Base-by-base conservation (phyloP, 2,888 invertebrate species). In the Chelonus formosanus region DNA sequence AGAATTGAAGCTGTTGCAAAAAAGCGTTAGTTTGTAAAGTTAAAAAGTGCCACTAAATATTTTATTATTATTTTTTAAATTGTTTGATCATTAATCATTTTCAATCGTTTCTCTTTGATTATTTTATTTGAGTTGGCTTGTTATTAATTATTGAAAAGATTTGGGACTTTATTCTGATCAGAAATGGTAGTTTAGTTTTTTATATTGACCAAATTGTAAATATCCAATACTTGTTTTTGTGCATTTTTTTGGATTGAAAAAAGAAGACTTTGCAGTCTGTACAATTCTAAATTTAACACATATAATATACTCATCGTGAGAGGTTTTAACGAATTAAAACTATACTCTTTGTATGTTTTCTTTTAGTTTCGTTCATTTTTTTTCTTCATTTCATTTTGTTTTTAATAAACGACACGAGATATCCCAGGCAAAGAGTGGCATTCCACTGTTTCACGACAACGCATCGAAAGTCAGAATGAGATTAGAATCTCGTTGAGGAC, bases 1-100 rank as follows among this genome's bases (percentile, higher is more conserved):
- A 99, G 93, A 83, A 99, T 96, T 65, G 99, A 98, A 60, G 98
- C 97, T 97, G 89, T 73, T 90, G 76, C 73, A 79, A 79, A 74
- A 74, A 78, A 75, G 76, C 75, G 76, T 76, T 73, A 76, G 75
- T 68, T 48, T 63, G 56, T 59, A 58, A 35, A 34, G 52, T 54
- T 62, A 60, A 67, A 44, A 50, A 65, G 66, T 66, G 61, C 64
- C 67, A 58, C 55, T 20, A 63, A 65, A 55, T 8, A 44, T 32
- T 44, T 53, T 32, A 31, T 31, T 50, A n/a, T 48, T n/a, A 3
- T 58, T 31, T 44, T 7, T 44, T 8, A 44, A 44, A 44, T 44
- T 10, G 20, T 20, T 20, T 20, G 20, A 20, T 20, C 20, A 20
- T 20, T 20, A 20, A 20, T 20, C 20, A 20, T 20, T 20, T 20